Evolutionary conservation across 1,140 invertebrate species (phyloP), one percentile per base, ranked within the genome.

Genomic region (Vanessa tameamea): DNA sequence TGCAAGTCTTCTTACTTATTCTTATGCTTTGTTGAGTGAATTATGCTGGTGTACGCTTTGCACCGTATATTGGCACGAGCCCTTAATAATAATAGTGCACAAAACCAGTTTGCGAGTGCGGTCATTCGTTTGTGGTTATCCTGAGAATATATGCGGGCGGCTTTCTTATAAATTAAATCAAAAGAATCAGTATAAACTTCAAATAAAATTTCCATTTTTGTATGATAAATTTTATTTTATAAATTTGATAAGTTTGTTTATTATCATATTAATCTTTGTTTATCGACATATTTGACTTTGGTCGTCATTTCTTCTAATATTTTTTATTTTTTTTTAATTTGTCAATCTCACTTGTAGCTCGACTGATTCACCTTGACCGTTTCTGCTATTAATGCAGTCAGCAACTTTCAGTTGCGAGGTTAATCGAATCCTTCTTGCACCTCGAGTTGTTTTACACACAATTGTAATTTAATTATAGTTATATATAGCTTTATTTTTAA

Each of bases 21-120:
- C 64, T 74, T 79, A 76, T 78, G 84, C 76, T 86, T 90, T 89
- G 83, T 90, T 91, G 83, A 82, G 79, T 82, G 81, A 81, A 72
- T 81, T 83, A 77, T 86, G 81, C 77, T 81, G 74, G 78, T 81
- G 87, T 87, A 88, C 84, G 87, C 89, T 88, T 87, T 77, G 84
- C 76, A 78, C 87, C 79, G 85, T 90, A 83, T 87, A 90, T 91
- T 89, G 88, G 91, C 91, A 92, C 89, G 91, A 91, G 88, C 82
- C 88, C 86, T 90, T 91, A 91, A 91, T 91, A 92, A 92, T 92
- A 92, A 92, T 92, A 91, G 85, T 91, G 87, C 86, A 91, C 89
- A 72, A 90, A 92, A 92, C 91, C 89, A 82, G 91, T 92, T 92
- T 91, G 86, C 89, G 84, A 88, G 86, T 91, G 85, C 80, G 87